Evolutionary conservation across 2,113 vertebrate genomes (phyloP), one percentile per base, ranked within the genome.

Genomic region (Thamnaconus septentrionalis): DNA sequence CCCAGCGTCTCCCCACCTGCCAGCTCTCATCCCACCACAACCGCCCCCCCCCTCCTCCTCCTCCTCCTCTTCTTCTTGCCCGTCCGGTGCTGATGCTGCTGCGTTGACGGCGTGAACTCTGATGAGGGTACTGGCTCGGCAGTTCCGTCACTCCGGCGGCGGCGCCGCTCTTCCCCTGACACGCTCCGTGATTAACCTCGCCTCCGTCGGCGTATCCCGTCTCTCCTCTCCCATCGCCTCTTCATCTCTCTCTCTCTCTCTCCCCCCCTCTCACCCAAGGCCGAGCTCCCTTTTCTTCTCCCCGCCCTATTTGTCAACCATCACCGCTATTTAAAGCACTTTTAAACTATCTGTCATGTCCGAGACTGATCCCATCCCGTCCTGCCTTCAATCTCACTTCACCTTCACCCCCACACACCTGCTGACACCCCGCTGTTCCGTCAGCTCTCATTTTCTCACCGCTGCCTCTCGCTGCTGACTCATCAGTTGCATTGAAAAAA

Each of bases 91-190:
- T 43, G 47, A 59, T 65, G 66, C 66, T 77, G 78, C 82, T 64
- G 63, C 65, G 63, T 78, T 83, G 81, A 81, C 75, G 41, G 75
- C 56, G 18, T 58, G 50, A 61, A 65, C 18, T 61, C 62, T 79
- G 73, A 81, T 80, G 82, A 82, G 78, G 75, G 81, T 75, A 82
- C 81, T 59, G 73, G 73, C 79, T 83, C 75, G 62, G 73, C 80
- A 51, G 73, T 72, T 69, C 84, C 75, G 84, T 90, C 85, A 86
- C 80, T 87, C 84, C 78, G 69, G 78, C 67, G 64, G 41, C 44
- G 11, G 58, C 66, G 41, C 73, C 46, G 52, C 67, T 71, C 65
- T 31, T 31, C 69, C 76, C 63, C 66, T 11, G 60, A 84, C 85
- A 87, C 60, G 63, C 76, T 87, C 75, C 8, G 69, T 78, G 84